phyloP scores from a whole-genome alignment of 2,888 invertebrate species.

The Heliconius sara region DNA sequence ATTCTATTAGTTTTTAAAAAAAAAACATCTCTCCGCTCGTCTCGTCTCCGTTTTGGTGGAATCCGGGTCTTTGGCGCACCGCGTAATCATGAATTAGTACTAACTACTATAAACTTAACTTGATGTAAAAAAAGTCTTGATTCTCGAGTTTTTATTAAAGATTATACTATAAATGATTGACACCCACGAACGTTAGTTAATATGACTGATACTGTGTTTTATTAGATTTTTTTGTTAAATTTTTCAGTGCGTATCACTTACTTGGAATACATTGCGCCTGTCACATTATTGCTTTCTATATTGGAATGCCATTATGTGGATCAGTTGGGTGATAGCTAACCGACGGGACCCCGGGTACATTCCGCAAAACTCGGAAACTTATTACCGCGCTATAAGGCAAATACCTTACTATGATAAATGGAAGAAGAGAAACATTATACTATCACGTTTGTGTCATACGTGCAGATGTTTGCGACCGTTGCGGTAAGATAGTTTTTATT shows the following conservation, averaged over 20 bases:
- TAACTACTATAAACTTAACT: no score
- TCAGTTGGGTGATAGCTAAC: constrained; percentile 95
- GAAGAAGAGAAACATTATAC: constrained; percentile 92
- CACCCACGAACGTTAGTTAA: no score
- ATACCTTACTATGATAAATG: constrained; percentile 96
- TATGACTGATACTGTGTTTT: not conserved
- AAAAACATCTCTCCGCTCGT: no score
- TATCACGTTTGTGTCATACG: constrained; percentile 94
- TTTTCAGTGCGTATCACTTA: constrained; percentile 91
- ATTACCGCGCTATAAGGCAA: constrained; percentile 94
- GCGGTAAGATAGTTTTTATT: constrained; percentile 67
- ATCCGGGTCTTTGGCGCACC: no score
- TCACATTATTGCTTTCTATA: constrained; percentile 96
- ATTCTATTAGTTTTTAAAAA: no score
- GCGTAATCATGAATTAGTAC: no score
- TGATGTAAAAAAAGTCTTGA: no score
- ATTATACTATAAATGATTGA: no score
- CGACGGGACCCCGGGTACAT: constrained; percentile 95
- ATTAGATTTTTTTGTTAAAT: not conserved
- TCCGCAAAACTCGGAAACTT: constrained; percentile 94
- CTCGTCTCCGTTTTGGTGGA: no score
- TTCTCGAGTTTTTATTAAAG: no score
- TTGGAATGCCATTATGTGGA: constrained; percentile 96
- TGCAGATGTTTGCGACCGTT: constrained; percentile 94
- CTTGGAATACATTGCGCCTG: constrained; percentile 93